Evolutionary conservation across 2,888 invertebrate genomes (phyloP).

Genomic region (Drosophila acutilabella): DNA sequence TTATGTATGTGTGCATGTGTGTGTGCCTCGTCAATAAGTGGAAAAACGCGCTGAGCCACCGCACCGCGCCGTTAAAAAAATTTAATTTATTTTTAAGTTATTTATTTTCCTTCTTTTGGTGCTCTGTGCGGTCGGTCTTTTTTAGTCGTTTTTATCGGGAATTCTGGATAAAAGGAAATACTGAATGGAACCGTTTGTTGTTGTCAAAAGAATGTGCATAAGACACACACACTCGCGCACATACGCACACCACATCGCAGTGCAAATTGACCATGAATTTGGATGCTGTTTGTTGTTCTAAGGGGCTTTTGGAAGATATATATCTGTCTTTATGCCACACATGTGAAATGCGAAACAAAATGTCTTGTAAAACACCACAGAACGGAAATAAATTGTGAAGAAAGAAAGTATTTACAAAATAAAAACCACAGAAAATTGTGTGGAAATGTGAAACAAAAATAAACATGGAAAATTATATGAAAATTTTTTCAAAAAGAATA

Average conservation of each 20-base stretch:
- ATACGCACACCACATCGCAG: slow-evolving; percentile 20
- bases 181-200: slow-evolving; percentile 71
- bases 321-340: slow-evolving; percentile 31
- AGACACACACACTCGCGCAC: slow-evolving; percentile 19
- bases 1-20: slow-evolving; percentile 24
- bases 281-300: slow-evolving; percentile 35
- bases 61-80: slow-evolving; percentile 63
- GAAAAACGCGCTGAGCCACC: slow-evolving; percentile 58
- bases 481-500: neutral
- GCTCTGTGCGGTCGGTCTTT: slow-evolving; percentile 51
- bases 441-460: slow-evolving; percentile 33
- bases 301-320: slow-evolving; percentile 28
- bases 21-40: slow-evolving; percentile 50
- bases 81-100: slow-evolving; percentile 78
- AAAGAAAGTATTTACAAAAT: slow-evolving; percentile 11
- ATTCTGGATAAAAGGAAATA: slow-evolving; percentile 66
- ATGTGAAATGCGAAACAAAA: slow-evolving; percentile 34
- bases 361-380: slow-evolving; percentile 8
- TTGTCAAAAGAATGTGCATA: slow-evolving; percentile 40
- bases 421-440: slow-evolving; percentile 1
- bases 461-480: slow-evolving; percentile 7
- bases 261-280: slow-evolving; percentile 74
- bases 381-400: slow-evolving; percentile 32
- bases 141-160: slow-evolving; percentile 52
- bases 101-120: slow-evolving; percentile 48